These are phyloP conservation scores for Dipodomys stephensi DNA, from an alignment of 2,113 vertebrate genomes.

Conservation along the genomic window DNA sequence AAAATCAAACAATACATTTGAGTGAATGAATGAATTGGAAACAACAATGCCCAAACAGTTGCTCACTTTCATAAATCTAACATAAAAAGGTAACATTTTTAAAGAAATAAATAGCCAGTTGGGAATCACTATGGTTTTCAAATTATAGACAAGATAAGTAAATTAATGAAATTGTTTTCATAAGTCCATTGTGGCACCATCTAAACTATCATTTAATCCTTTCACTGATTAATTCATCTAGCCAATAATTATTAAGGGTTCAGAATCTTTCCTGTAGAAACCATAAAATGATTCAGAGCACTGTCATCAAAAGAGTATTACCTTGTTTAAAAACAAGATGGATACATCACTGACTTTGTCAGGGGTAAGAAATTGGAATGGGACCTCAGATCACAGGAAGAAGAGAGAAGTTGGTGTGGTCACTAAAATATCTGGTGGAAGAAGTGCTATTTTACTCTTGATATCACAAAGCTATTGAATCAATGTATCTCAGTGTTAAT, in stretches of 20 bases:
- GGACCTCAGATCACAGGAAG: background rate
- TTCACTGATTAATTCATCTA: slow-evolving; percentile 14
- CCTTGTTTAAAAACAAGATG: background rate
- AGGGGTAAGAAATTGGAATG: slow-evolving; percentile 20
- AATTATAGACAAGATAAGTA: background rate
- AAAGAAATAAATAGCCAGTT: background rate
- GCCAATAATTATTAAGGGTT: background rate
- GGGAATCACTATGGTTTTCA: background rate
- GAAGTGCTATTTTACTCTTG: slow-evolving; percentile 25
- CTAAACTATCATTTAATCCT: background rate
- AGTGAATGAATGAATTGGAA: slow-evolving; percentile 48
- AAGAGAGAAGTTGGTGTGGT: background rate
- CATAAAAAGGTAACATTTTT: background rate
- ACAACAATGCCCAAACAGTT: background rate
- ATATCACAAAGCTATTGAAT: slow-evolving; percentile 17
- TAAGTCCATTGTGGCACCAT: background rate
- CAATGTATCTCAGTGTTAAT: background rate
- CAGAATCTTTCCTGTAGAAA: background rate
- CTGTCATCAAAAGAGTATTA: background rate
- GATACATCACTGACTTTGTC: background rate
- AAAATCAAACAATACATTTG: slow-evolving; percentile 9
- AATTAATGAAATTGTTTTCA: slow-evolving; percentile 28
- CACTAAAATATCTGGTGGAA: background rate
- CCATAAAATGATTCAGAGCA: background rate
- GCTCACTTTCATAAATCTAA: background rate